These are phyloP conservation scores for Sphaerodactylus townsendi DNA, from an alignment of 2,113 vertebrate genomes.

Conservation along the genomic window DNA sequence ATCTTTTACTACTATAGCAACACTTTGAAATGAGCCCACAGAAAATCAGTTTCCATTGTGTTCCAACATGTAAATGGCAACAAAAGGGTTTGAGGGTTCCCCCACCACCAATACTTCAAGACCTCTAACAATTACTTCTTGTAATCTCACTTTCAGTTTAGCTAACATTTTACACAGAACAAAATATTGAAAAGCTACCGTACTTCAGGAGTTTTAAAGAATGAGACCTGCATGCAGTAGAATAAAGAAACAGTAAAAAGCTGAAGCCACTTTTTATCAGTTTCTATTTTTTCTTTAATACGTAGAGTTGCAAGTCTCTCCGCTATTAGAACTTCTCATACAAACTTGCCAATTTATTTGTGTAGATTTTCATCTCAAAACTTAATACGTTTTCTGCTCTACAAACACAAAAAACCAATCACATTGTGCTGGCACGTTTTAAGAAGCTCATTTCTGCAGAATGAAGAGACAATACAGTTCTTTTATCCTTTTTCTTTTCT, in stretches of 20 bases:
- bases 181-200: neutral
- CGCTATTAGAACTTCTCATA: neutral
- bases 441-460: neutral
- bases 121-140: neutral
- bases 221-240: constrained; percentile 22
- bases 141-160: constrained; percentile 10
- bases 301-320: neutral
- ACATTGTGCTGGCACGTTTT: neutral
- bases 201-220: neutral
- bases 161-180: neutral
- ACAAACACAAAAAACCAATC: neutral
- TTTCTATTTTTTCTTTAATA: neutral
- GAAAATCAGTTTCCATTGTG: neutral
- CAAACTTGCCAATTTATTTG: neutral
- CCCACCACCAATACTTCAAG: neutral
- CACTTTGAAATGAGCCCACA: neutral
- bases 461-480: neutral
- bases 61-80: neutral
- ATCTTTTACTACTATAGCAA: neutral
- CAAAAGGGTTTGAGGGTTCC: neutral
- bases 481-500: neutral
- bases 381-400: neutral
- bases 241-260: neutral
- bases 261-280: neutral
- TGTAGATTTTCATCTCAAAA: neutral